These are phyloP conservation scores for Lycia hirtaria DNA, from an alignment of 2,888 invertebrate species.

Conservation along the genomic window DNA sequence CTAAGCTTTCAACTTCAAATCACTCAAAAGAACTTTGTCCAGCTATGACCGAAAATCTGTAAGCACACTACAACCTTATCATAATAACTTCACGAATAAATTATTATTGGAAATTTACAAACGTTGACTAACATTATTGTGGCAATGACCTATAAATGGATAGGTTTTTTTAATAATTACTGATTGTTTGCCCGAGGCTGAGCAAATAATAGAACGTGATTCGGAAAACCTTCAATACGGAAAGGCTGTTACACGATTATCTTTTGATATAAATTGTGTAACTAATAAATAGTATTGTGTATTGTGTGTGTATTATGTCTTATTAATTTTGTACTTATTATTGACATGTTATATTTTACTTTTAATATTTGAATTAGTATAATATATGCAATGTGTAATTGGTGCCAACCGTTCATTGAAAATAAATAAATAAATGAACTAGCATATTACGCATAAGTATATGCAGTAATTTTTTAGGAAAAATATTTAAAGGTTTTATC, in stretches of 20 bases:
- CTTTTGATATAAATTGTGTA: too few relatives aligned
- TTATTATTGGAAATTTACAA: not conserved
- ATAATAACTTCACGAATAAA: not conserved
- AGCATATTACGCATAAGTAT: too few relatives aligned
- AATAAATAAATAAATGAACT: too few relatives aligned
- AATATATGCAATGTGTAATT: too few relatives aligned
- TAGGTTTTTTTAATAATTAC: slow-evolving; percentile 6
- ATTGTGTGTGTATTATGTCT: too few relatives aligned
- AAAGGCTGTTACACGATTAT: not conserved
- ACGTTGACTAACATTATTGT: not conserved
- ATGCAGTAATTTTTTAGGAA: too few relatives aligned
- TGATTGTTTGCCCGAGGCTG: slow-evolving; percentile 23
- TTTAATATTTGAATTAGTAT: too few relatives aligned
- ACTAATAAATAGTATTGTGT: too few relatives aligned
- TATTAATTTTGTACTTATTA: too few relatives aligned
- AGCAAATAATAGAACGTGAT: slow-evolving; percentile 20
- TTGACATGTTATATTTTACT: too few relatives aligned
- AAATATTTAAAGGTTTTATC: too few relatives aligned
- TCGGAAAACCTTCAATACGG: not conserved
- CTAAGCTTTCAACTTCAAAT: slow-evolving; percentile 5
- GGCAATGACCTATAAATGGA: not conserved
- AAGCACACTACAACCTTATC: not conserved
- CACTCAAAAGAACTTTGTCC: slow-evolving; percentile 9
- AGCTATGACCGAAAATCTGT: not conserved
- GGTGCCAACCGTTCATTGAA: too few relatives aligned